Conservation (phyloP, 2,113 vertebrate genomes). For the Rhodinocichla rosea region DNA sequence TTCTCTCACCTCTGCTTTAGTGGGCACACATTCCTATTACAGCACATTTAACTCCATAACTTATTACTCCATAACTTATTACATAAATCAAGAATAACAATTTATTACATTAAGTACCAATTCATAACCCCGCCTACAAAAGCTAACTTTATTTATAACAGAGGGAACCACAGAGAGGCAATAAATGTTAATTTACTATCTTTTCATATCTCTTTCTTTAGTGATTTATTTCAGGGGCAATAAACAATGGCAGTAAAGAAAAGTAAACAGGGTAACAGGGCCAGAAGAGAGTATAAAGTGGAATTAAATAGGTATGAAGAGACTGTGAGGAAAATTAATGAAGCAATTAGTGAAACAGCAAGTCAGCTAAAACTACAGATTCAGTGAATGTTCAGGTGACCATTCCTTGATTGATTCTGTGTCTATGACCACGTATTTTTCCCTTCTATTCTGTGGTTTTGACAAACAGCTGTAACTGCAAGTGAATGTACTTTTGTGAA, state of each 20-base stretch:
- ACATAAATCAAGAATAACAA: background rate
- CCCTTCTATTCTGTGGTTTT: background rate
- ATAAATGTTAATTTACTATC: background rate
- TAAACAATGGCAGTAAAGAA: background rate
- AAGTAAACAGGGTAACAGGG: background rate
- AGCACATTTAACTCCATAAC: background rate
- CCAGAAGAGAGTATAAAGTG: background rate
- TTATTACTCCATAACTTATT: no score
- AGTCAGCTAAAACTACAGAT: background rate
- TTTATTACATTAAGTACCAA: background rate
- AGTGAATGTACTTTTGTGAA: background rate
- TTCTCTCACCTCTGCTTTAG: background rate
- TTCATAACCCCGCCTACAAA: background rate
- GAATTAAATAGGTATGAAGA: background rate
- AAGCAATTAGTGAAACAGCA: background rate
- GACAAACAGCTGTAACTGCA: background rate
- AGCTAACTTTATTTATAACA: background rate
- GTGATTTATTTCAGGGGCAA: background rate
- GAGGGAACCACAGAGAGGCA: background rate
- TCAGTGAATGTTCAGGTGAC: background rate
- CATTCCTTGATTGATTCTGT: background rate
- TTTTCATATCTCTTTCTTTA: background rate
- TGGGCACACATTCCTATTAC: background rate
- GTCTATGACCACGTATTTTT: background rate
- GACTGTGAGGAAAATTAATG: background rate